Conservation (phyloP, 2,113 vertebrate genomes). For the Saccopteryx leptura region DNA sequence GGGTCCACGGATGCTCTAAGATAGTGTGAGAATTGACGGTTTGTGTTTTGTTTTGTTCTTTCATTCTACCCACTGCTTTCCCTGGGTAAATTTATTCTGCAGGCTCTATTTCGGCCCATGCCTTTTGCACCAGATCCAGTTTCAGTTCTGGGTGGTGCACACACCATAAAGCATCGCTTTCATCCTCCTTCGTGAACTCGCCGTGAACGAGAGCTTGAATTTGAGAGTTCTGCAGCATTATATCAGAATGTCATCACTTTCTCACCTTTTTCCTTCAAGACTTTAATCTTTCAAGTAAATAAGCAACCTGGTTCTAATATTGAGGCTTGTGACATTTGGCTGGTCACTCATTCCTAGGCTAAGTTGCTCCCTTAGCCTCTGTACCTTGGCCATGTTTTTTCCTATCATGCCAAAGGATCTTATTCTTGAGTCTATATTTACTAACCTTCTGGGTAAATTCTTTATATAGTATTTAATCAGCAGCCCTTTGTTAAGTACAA, state of each 20-base stretch:
- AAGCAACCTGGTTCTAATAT: constrained; percentile 59
- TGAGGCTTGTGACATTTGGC: constrained; percentile 69
- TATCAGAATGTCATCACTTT: constrained; percentile 75
- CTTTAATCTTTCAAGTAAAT: constrained; percentile 75
- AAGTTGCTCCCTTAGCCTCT: constrained; percentile 17
- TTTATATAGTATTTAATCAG: constrained; percentile 75
- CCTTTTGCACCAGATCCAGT: neutral
- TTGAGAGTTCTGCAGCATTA: constrained; percentile 34
- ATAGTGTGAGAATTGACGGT: neutral
- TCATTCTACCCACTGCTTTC: neutral
- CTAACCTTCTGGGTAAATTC: constrained; percentile 75
- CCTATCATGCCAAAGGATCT: constrained; percentile 71
- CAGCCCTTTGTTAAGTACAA: constrained; percentile 63
- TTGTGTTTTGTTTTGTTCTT: neutral
- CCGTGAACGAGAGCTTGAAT: neutral
- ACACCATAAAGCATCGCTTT: neutral
- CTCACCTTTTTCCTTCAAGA: constrained; percentile 65
- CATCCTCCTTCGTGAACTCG: neutral
- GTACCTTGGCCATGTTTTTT: constrained; percentile 31
- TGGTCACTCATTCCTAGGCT: constrained; percentile 54
- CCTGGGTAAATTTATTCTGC: neutral
- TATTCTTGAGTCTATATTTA: constrained; percentile 68
- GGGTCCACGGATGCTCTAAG: neutral
- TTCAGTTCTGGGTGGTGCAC: neutral
- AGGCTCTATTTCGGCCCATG: neutral